phyloP scores from a whole-genome alignment of 2,797 vertebrate genomes.

The Hylomyscus alleni region DNA sequence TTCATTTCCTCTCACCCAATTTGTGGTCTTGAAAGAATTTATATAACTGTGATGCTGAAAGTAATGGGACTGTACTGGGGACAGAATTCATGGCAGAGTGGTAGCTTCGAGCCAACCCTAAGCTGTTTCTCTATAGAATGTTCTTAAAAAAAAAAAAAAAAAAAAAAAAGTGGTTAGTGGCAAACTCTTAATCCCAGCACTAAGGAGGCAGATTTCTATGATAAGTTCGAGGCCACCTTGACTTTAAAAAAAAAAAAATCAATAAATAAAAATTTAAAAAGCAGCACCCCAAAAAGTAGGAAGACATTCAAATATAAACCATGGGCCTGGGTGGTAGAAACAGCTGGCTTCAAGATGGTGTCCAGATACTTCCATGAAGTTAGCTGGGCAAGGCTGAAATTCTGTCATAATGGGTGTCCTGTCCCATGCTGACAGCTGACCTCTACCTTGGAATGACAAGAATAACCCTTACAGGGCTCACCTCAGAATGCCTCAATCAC shows the following conservation, averaged over 20 bases:
- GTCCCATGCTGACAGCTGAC: neutral
- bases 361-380: neutral
- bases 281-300: neutral
- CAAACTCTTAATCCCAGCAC: neutral
- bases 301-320: constrained; percentile 54
- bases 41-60: neutral
- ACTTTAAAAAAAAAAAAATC: neutral
- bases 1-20: neutral
- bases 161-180: neutral
- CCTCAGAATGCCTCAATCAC: neutral
- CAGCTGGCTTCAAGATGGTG: neutral
- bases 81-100: neutral
- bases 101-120: neutral
- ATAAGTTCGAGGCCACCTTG: neutral
- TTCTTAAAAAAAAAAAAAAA: neutral
- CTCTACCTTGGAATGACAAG: neutral
- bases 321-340: neutral
- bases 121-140: neutral
- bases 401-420: neutral
- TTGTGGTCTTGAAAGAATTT: neutral
- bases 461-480: neutral
- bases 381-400: neutral
- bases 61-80: neutral
- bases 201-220: neutral
- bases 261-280: neutral